Evolutionary conservation across 2,888 invertebrate species (phyloP), one percentile per base, ranked within the genome.

Genomic region (Hemithea aestivaria): DNA sequence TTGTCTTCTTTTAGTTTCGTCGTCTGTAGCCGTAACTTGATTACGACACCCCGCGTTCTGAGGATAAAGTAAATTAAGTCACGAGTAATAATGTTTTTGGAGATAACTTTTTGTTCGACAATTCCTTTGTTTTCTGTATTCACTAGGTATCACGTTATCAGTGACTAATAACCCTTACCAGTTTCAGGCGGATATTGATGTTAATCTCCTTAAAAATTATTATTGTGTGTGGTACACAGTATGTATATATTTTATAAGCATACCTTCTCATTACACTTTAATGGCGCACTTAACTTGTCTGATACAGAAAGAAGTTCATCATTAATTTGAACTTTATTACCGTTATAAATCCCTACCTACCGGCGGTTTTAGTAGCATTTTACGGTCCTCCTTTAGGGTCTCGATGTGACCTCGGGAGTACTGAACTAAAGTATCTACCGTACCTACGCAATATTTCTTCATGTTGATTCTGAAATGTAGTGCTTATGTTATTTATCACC

Each of bases 281-380:
- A 33, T 12, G 29, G 7, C 26, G 26, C 30, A 27, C 27, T 48
- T 46, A 41, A 46, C 40, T 30, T 45, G 35, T 26, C 31, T 51
- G 55, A 43, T 48, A 45, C 40, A 37, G 25, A 41, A 53, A 48
- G 52, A 37, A 53, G 45, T 52, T 36, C 51, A 55, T 66, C 71
- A 64, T 73, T 73, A 73, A 68, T 67, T 65, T 65, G 51, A 61
- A 55, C 56, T 66, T 73, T 73, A 69, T 62, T 54, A 58, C 54
- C 48, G 64, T 51, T 56, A 61, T 76, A 74, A 73, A 71, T 64
- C 60, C 48, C 56, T 38, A 42, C 48, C 56, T 58, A 61, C 66
- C 62, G 61, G 62, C 54, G 56, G 49, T 66, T 72, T 72, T 66
- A 69, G 52, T 68, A 57, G 53, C 26, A 57, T 67, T 73, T 73